Conservation (phyloP, 2,888 invertebrate genomes). For the Lithophane ornitopus region DNA sequence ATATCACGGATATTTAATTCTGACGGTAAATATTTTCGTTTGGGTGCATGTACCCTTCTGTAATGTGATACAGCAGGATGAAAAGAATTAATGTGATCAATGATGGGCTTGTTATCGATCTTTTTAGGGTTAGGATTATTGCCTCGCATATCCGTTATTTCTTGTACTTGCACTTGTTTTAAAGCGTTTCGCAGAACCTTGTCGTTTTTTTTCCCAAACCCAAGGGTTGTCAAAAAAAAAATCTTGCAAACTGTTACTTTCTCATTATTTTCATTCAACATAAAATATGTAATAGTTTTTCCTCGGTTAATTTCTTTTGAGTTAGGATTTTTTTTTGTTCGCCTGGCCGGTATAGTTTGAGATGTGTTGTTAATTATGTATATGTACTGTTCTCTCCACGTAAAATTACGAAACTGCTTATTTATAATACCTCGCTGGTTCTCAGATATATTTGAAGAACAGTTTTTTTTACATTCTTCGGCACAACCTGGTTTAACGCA, state of each 20-base stretch:
- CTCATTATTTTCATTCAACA: slow-evolving; percentile 33
- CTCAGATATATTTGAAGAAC: slow-evolving; percentile 24
- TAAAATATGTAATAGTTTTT: slow-evolving; percentile 36
- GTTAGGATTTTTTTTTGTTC: slow-evolving; percentile 35
- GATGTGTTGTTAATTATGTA: slow-evolving; percentile 37
- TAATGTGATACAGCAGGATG: slow-evolving; percentile 57
- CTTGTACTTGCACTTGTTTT: slow-evolving; percentile 27
- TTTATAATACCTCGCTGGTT: slow-evolving; percentile 15
- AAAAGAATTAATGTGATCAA: slow-evolving; percentile 52
- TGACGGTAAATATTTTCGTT: slow-evolving; percentile 53
- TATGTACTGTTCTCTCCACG: slow-evolving; percentile 33
- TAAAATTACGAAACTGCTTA: slow-evolving; percentile 7
- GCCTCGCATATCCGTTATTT: slow-evolving; percentile 33
- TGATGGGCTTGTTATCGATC: slow-evolving; percentile 37
- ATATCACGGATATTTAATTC: slow-evolving; percentile 50
- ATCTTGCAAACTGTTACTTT: slow-evolving; percentile 36
- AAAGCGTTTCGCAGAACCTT: slow-evolving; percentile 29
- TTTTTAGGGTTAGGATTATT: slow-evolving; percentile 40
- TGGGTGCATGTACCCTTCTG: slow-evolving; percentile 62
- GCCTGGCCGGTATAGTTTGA: slow-evolving; percentile 19
- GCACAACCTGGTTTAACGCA: slow-evolving; percentile 11
- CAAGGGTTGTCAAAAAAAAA: slow-evolving; percentile 36
- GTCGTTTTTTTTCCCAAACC: slow-evolving; percentile 24
- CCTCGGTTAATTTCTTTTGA: slow-evolving; percentile 21
- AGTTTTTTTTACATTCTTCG: slow-evolving; percentile 15